A percentile compares a stretch with the other conserved stretches of the same genome.
Evolutionary conservation across 2,888 invertebrate species (phyloP).

Genomic region (Epirrhoe alternata): DNA sequence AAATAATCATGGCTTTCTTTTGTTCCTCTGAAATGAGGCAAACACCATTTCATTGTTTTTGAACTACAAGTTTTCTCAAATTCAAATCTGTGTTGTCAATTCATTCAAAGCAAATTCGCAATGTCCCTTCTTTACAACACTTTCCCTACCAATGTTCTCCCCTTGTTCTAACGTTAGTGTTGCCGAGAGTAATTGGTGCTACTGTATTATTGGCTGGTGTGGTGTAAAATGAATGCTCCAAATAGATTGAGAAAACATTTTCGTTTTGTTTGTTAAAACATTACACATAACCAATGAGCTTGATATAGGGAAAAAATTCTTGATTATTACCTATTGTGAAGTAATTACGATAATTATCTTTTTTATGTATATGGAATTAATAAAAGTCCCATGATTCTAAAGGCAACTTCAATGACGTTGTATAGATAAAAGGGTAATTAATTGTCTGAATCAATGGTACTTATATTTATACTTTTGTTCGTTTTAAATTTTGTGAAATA

Average conservation of each 20-base stretch:
- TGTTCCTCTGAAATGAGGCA: too few species aligned
- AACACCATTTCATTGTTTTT: too few species aligned
- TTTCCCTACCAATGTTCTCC: constrained; percentile 74
- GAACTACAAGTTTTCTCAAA: background rate
- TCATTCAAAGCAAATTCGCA: constrained; percentile 80
- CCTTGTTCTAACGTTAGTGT: constrained; percentile 53
- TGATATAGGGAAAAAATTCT: too few species aligned
- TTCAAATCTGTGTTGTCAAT: constrained; percentile 53
- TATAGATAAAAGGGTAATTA: too few species aligned
- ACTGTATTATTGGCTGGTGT: constrained; percentile 36
- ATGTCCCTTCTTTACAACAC: constrained; percentile 69
- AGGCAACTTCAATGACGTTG: too few species aligned
- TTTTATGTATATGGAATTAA: too few species aligned
- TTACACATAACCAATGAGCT: background rate
- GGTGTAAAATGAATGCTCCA: constrained; percentile 20
- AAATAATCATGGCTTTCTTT: too few species aligned
- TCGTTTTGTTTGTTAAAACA: background rate
- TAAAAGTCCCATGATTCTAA: too few species aligned
- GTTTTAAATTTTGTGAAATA: background rate
- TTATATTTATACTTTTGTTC: too few species aligned
- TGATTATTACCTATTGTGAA: too few species aligned
- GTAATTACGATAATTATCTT: too few species aligned
- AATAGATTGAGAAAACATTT: background rate
- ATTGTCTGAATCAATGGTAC: too few species aligned
- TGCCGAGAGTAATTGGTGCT: constrained; percentile 57